Evolutionary conservation across 2,113 vertebrate species (phyloP).

Genomic region (Phalacrocorax brasilianus): DNA sequence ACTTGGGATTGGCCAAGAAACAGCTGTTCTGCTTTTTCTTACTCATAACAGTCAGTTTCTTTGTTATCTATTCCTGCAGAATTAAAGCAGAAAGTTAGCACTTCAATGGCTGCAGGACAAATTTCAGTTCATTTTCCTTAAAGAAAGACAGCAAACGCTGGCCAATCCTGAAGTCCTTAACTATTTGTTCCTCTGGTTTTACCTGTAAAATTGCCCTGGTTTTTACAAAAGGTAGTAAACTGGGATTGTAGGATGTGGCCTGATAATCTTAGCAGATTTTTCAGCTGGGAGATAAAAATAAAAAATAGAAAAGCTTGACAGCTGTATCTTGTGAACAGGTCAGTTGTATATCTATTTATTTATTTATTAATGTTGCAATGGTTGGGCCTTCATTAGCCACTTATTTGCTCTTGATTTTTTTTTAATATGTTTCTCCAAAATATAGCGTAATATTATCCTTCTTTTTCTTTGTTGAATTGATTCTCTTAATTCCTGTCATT

Average conservation of each 20-base stretch:
- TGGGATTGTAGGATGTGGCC: not conserved
- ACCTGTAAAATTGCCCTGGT: constrained; percentile 1
- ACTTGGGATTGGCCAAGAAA: constrained; percentile 16
- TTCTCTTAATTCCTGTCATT: not conserved
- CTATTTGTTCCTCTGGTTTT: constrained; percentile 4
- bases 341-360: not conserved
- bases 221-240: not conserved
- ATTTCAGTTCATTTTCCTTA: constrained; percentile 8
- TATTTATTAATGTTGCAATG: not conserved
- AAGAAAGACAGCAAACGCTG: not conserved
- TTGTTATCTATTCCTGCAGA: constrained; percentile 35
- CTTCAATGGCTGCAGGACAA: constrained; percentile 3
- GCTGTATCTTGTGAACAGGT: not conserved
- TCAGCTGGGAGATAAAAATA: not conserved
- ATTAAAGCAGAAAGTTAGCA: constrained; percentile 44
- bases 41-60: not conserved
- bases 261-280: constrained; percentile 9
- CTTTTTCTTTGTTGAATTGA: not conserved
- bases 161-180: not conserved
- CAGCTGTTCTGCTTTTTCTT: not conserved
- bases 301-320: not conserved
- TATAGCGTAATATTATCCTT: not conserved
- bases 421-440: not conserved
- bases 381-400: not conserved
- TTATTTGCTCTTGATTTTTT: not conserved